Conservation (phyloP, 2,113 vertebrate genomes). For the Tauraco erythrolophus region DNA sequence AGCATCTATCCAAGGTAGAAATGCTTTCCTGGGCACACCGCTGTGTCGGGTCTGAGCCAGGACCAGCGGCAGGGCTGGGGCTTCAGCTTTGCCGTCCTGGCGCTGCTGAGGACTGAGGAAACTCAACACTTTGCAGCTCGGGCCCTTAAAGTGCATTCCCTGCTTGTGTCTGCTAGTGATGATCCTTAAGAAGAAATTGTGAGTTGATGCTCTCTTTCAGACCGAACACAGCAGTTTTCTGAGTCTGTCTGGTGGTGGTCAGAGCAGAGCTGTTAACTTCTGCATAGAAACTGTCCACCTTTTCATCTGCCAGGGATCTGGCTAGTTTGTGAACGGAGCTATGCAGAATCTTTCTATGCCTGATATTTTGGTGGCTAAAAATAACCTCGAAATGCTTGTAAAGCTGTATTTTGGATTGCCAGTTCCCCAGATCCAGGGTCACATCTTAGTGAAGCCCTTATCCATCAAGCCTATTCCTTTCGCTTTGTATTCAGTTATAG, state of each 20-base stretch:
- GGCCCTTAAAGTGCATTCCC: slow-evolving; percentile 14
- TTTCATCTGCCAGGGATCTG: neutral
- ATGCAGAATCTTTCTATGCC: neutral
- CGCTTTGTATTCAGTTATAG: neutral
- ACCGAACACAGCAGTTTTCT: neutral
- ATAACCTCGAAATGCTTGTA: neutral
- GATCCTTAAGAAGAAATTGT: neutral
- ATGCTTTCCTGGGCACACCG: neutral
- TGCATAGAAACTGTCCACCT: neutral
- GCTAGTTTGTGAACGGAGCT: neutral
- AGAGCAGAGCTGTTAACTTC: neutral
- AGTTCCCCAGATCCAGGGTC: neutral
- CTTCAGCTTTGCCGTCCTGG: neutral
- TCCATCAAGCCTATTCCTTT: neutral
- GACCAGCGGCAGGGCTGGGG: neutral
- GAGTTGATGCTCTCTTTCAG: neutral
- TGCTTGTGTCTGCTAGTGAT: neutral
- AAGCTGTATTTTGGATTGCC: neutral
- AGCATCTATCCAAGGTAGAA: slow-evolving; percentile 48
- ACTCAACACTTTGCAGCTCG: neutral
- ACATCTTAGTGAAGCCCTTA: neutral
- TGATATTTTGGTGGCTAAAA: slow-evolving; percentile 1
- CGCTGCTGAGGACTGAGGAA: neutral
- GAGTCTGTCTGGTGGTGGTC: neutral
- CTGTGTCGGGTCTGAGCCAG: neutral